phyloP scores from a whole-genome alignment of 1,140 invertebrate species.

The Lasioglossum albipes region DNA sequence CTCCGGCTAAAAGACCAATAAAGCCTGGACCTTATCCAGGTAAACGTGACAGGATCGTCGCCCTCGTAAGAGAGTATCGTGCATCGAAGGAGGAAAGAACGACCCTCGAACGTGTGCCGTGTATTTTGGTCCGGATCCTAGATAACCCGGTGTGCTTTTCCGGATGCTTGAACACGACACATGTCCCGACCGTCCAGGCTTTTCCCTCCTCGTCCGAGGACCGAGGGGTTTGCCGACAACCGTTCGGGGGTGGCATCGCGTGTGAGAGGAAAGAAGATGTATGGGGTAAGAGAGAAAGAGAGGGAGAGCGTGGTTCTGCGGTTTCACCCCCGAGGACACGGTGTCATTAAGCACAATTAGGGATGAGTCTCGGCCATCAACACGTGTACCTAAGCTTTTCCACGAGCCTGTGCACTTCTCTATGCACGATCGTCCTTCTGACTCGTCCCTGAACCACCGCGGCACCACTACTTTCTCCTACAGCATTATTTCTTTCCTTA shows the following conservation, averaged over 20 bases:
- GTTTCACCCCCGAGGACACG: slow-evolving; percentile 66
- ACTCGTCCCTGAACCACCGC: not conserved
- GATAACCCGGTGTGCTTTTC: slow-evolving; percentile 75
- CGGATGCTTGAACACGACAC: slow-evolving; percentile 78
- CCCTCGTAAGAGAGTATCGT: slow-evolving; percentile 19
- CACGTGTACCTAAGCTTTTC: slow-evolving; percentile 55
- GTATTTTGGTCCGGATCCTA: slow-evolving; percentile 67
- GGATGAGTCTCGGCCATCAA: slow-evolving; percentile 72
- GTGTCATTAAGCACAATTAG: slow-evolving; percentile 76
- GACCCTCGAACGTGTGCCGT: slow-evolving; percentile 49
- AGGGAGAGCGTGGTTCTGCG: slow-evolving; percentile 38
- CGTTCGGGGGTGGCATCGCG: not conserved
- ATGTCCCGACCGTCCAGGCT: slow-evolving; percentile 68
- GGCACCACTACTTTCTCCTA: slow-evolving; percentile 45
- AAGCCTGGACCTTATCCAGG: slow-evolving; percentile 30
- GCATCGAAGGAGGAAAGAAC: slow-evolving; percentile 27
- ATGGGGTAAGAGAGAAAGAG: not conserved
- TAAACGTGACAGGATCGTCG: slow-evolving; percentile 52
- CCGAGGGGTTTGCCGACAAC: slow-evolving; percentile 40
- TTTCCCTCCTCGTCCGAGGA: slow-evolving; percentile 60
- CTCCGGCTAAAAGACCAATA: slow-evolving; percentile 25
- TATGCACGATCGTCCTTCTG: not conserved
- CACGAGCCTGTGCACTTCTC: slow-evolving; percentile 17
- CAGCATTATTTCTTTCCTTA: slow-evolving; percentile 66
- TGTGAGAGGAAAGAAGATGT: slow-evolving; percentile 21